Percentiles rank a stretch among this genome's conserved stretches.
Evolutionary conservation across 1,140 invertebrate species (phyloP).

Genomic region (Caerostris darwini): DNA sequence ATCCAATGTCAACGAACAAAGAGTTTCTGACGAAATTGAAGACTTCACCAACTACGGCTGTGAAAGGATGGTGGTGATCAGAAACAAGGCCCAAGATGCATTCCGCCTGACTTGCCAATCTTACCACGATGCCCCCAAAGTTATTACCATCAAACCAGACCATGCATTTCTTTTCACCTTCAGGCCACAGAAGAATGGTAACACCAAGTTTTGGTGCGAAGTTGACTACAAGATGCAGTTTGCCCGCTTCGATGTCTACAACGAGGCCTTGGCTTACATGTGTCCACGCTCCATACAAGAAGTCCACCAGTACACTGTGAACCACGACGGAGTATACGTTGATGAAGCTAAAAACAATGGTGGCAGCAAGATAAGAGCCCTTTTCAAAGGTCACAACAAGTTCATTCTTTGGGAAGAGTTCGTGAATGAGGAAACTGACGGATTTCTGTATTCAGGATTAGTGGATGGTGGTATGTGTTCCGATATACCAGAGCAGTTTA

Average conservation of each 20-base stretch:
- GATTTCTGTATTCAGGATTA: background rate
- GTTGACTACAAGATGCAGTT: slow-evolving; percentile 59
- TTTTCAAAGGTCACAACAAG: slow-evolving; percentile 70
- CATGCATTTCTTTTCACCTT: slow-evolving; percentile 58
- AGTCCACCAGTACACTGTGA: slow-evolving; percentile 60
- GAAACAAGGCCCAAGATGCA: slow-evolving; percentile 15
- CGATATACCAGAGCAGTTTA: slow-evolving; percentile 65
- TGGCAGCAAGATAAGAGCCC: slow-evolving; percentile 53
- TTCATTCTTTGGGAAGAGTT: slow-evolving; percentile 64
- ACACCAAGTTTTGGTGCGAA: slow-evolving; percentile 51
- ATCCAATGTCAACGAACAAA: slow-evolving; percentile 40
- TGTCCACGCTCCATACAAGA: slow-evolving; percentile 49
- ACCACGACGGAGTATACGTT: slow-evolving; percentile 61
- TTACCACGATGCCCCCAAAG: slow-evolving; percentile 33
- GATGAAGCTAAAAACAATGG: slow-evolving; percentile 11
- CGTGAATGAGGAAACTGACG: slow-evolving; percentile 14
- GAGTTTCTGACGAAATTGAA: slow-evolving; percentile 40
- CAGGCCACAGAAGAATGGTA: slow-evolving; percentile 45
- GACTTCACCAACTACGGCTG: slow-evolving; percentile 61
- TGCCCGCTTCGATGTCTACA: slow-evolving; percentile 63
- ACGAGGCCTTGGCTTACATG: slow-evolving; percentile 57
- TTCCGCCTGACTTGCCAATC: slow-evolving; percentile 46
- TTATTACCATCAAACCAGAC: background rate
- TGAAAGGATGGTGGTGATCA: slow-evolving; percentile 58
- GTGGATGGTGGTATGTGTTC: slow-evolving; percentile 74